These are phyloP conservation scores for Lamprotornis superbus DNA, from an alignment of 2,113 vertebrate genomes.

Conservation along the genomic window DNA sequence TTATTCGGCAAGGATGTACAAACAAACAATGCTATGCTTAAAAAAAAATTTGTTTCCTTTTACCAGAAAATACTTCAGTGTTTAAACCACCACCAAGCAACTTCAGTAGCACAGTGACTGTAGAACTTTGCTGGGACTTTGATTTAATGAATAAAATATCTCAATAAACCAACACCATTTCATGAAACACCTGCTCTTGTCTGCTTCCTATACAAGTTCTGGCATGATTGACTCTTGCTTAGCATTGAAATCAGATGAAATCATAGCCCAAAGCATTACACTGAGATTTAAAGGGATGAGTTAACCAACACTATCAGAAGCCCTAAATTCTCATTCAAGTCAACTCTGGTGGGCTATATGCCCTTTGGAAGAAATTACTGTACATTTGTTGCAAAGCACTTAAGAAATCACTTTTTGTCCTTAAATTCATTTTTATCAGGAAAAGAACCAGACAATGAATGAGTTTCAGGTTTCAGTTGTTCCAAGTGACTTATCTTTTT, in stretches of 20 bases:
- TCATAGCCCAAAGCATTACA: not conserved
- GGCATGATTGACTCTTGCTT: not conserved
- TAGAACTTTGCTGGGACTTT: not conserved
- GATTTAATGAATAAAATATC: not conserved
- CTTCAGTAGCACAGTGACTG: not conserved
- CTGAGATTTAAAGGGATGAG: not conserved
- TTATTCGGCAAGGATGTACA: not conserved
- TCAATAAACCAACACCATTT: not conserved
- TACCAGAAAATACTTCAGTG: not conserved
- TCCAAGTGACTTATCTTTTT: not conserved
- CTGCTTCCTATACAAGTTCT: not conserved
- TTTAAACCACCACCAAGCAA: not conserved
- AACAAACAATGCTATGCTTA: not conserved
- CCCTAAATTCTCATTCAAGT: not conserved
- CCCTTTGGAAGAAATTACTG: not conserved
- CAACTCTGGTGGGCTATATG: not conserved
- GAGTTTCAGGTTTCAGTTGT: not conserved
- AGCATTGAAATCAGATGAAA: not conserved
- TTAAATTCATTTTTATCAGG: not conserved
- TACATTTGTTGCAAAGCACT: not conserved
- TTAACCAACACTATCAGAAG: not conserved
- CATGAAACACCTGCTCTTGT: slow-evolving; percentile 26
- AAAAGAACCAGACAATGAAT: not conserved
- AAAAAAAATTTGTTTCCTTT: not conserved
- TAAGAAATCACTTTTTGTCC: not conserved